Percentiles rank a stretch among this genome's conserved stretches.
Evolutionary conservation across 2,797 vertebrate species (phyloP).

Genomic region (Synaphobranchus kaupii): DNA sequence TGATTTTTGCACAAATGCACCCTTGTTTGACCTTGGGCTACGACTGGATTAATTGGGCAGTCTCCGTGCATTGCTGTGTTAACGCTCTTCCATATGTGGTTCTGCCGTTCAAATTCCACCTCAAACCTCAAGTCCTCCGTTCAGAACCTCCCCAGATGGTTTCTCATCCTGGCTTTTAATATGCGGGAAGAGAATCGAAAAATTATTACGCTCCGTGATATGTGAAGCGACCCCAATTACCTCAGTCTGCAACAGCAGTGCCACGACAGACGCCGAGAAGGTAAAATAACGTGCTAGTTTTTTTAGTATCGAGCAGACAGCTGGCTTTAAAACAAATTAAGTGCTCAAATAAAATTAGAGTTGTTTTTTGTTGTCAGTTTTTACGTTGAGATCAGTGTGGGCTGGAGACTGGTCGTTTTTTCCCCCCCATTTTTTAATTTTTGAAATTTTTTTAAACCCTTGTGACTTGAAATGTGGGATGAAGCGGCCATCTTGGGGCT

Average conservation of each 20-base stretch:
- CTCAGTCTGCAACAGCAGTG: constrained; percentile 37
- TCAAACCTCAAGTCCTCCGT: constrained; percentile 52
- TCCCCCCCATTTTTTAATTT: no score
- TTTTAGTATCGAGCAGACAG: constrained; percentile 16
- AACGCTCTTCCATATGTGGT: constrained; percentile 48
- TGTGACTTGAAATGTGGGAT: background rate
- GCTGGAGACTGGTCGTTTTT: background rate
- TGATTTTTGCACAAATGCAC: constrained; percentile 45
- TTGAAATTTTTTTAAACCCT: no score
- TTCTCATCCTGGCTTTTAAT: constrained; percentile 52
- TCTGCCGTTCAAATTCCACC: constrained; percentile 40
- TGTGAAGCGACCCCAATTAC: constrained; percentile 66
- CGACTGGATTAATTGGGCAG: constrained; percentile 46
- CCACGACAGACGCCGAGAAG: constrained; percentile 38
- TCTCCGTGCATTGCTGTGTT: constrained; percentile 41
- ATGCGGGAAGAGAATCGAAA: constrained; percentile 57
- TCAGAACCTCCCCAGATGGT: constrained; percentile 53
- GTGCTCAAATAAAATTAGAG: background rate
- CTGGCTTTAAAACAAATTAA: background rate
- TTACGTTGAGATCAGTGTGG: background rate
- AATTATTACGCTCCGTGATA: constrained; percentile 64
- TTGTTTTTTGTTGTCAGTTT: background rate
- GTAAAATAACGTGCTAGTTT: constrained; percentile 21
- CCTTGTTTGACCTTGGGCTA: constrained; percentile 47
- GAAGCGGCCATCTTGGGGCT: background rate